Evolutionary conservation across 2,888 invertebrate species (phyloP).

Genomic region (Dorcus parallelipipedus): DNA sequence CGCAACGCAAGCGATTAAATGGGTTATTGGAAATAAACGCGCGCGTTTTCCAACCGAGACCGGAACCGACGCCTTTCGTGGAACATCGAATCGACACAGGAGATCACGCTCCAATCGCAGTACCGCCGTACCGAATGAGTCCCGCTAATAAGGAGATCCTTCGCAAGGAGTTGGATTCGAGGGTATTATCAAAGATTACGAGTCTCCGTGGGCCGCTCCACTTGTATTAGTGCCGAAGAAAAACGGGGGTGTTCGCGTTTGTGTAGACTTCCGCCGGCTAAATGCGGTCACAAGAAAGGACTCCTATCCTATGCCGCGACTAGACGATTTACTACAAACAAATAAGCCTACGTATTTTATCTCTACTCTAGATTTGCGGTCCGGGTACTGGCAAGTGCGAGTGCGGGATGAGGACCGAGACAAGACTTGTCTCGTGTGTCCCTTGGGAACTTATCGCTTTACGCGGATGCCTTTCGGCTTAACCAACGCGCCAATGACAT

Average conservation of each 20-base stretch:
- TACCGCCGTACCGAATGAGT: no score
- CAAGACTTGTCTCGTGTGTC: conserved; percentile 31
- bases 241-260: conserved; percentile 32
- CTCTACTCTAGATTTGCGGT: conserved; percentile 37
- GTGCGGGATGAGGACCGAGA: conserved; percentile 39
- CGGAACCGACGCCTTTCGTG: no score
- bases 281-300: conserved; percentile 25
- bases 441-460: conserved; percentile 28
- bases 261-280: conserved; percentile 38
- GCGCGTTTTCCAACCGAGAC: no score
- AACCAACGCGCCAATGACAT: conserved; percentile 28
- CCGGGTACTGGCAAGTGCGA: conserved; percentile 42
- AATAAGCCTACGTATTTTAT: conserved; percentile 29
- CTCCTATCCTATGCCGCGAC: conserved; percentile 40
- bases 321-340: conserved; percentile 42
- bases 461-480: conserved; percentile 28
- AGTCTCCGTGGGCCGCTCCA: conserved; percentile 41
- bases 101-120: no score
- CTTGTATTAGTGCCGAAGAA: conserved; percentile 39
- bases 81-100: no score
- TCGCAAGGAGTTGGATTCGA: conserved; percentile 23
- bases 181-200: conserved; percentile 40
- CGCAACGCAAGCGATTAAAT: no score
- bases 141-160: no score
- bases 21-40: no score